Base-by-base conservation (phyloP, 2,888 invertebrate species). In the Tenthredo distinguenda region DNA sequence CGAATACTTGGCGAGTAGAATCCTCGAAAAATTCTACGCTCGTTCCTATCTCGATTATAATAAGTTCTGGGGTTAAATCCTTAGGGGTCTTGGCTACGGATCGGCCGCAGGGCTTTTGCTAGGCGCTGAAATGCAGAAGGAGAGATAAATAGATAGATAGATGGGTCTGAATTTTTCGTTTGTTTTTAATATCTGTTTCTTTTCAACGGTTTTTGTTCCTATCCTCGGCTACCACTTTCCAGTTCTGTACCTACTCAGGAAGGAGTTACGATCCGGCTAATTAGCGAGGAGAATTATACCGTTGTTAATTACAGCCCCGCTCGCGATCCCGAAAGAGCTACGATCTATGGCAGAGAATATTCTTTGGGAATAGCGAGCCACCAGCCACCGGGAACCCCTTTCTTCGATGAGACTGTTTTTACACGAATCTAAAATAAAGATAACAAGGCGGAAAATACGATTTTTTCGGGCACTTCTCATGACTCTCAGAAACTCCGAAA, bases 1-100 rank as follows among this genome's bases (percentile, higher is more conserved):
- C 88, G 89, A 90, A 91, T 90, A 87, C 88, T 90, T 87, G 89
- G 37, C 37, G 40, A 79, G 79, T 58, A 40, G 34, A 79, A 40
- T 79, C 37, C 37, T 55, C 40, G 40, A 58, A 79, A 79, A 79
- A 62, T 62, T 31, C 40, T 18, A 50, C 50, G 18, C 43, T 43
- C 10, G n/a, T 26, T 74, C 72, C 1, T 74, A 37, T 47, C 50
- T 31, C 9, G 55, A 18, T 55, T 18, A 55, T 77, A 77, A 76
- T 47, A 72, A 72, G 40, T 21, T 50, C 50, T 10, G 50, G 5
- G 50, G 50, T 40, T 21, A 40, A 81, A 62, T 81, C 40, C 62
- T 21, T 21, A 21, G 81, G 62, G 31, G 5, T 34, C 6, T 76
- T 50, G 71, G 71, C 34, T 71, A 9, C 37, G 18, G 37, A 62